phyloP scores from a whole-genome alignment of 2,113 vertebrate species.

The Pomatorhinus ruficollis region DNA sequence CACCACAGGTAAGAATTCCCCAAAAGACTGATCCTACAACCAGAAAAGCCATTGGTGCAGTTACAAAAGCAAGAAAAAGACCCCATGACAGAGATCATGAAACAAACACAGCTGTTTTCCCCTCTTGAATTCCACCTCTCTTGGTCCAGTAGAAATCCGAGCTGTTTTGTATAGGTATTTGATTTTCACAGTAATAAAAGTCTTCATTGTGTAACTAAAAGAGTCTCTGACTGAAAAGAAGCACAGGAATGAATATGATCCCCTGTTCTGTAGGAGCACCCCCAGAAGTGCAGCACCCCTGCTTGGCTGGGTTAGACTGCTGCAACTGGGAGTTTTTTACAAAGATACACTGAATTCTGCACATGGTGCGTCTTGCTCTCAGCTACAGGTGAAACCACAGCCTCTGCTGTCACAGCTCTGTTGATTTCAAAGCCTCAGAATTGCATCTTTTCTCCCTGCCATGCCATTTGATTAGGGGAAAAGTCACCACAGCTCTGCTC shows the following conservation, averaged over 20 bases:
- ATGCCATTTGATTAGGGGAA: neutral
- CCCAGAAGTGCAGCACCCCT: neutral
- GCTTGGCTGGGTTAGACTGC: neutral
- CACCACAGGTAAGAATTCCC: neutral
- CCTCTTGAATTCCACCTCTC: neutral
- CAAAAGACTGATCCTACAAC: neutral
- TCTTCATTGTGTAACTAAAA: neutral
- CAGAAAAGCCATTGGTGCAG: neutral
- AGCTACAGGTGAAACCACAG: constrained; percentile 3
- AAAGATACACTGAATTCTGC: neutral
- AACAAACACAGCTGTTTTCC: neutral
- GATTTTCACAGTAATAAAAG: neutral
- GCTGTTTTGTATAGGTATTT: neutral
- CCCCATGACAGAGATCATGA: neutral
- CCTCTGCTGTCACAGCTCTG: neutral
- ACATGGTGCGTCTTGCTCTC: neutral
- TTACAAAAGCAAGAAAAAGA: neutral
- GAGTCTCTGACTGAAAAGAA: neutral
- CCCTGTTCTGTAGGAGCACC: neutral
- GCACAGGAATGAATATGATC: fast-evolving
- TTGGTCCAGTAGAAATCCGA: neutral
- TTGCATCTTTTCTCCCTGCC: neutral
- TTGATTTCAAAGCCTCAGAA: neutral
- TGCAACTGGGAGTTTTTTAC: neutral
- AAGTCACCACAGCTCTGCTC: neutral